Percentiles rank a stretch among this genome's conserved stretches.
Evolutionary conservation across 1,140 invertebrate species (phyloP).

Genomic region (Mizuhopecten yessoensis): DNA sequence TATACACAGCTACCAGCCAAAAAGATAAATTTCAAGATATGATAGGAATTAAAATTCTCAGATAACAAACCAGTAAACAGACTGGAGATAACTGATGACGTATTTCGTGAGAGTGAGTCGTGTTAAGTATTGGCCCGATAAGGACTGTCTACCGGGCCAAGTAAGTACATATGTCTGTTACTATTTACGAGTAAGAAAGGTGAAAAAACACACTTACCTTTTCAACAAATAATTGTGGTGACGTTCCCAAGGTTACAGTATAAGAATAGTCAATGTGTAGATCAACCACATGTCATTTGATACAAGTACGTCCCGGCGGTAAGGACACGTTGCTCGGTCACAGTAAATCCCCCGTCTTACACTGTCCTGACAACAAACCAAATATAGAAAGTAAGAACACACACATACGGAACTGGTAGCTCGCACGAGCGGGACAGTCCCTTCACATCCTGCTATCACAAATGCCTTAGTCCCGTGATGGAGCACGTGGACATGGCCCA

Average conservation of each 20-base stretch:
- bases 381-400: neutral
- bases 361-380: neutral
- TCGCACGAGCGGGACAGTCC: neutral
- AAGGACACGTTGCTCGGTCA: neutral
- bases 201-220: neutral
- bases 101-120: neutral
- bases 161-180: neutral
- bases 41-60: neutral
- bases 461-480: neutral
- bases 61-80: neutral
- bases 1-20: neutral
- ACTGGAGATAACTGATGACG: neutral
- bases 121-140: neutral
- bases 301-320: neutral
- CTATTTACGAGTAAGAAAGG: neutral
- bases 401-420: neutral
- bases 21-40: slow-evolving; percentile 33
- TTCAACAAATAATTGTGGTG: slow-evolving; percentile 12
- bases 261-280: neutral
- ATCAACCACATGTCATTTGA: neutral
- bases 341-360: neutral
- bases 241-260: slow-evolving; percentile 17
- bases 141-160: too few species aligned
- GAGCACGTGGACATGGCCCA: slow-evolving; percentile 36
- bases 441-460: slow-evolving; percentile 11